Percentiles rank a stretch among this genome's conserved stretches.
phyloP scores from a whole-genome alignment of 2,888 invertebrate species.

The Achlya flavicornis region DNA sequence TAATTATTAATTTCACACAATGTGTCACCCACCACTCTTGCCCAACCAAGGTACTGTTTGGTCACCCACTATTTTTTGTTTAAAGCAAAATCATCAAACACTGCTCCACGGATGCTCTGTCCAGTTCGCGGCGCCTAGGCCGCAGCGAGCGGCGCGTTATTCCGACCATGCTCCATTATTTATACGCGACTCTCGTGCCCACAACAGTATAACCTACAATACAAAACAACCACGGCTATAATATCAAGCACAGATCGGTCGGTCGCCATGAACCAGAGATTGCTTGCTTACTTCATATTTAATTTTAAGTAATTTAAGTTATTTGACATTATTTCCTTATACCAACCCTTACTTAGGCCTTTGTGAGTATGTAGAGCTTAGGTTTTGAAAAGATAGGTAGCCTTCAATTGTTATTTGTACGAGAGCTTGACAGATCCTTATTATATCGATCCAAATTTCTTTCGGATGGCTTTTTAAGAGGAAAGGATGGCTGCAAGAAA shows the following conservation, averaged over 20 bases:
- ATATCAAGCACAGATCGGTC: conserved; percentile 10
- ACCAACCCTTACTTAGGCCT: not conserved
- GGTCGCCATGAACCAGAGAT: conserved; percentile 3
- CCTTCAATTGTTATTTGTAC: too few species aligned
- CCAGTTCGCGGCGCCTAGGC: conserved; percentile 71
- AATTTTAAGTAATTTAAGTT: not conserved
- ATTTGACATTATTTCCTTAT: not conserved
- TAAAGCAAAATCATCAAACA: not conserved
- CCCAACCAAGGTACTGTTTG: too few species aligned
- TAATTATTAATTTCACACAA: too few species aligned
- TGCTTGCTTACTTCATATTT: not conserved
- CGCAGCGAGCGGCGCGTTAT: conserved; percentile 77
- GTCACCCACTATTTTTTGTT: too few species aligned
- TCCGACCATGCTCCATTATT: conserved; percentile 77
- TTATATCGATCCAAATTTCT: too few species aligned
- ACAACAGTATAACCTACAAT: conserved; percentile 46
- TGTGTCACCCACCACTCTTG: too few species aligned
- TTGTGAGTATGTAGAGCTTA: not conserved
- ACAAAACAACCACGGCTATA: conserved; percentile 29
- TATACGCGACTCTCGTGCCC: conserved; percentile 63
- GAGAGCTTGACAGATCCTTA: too few species aligned
- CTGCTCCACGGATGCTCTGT: conserved; percentile 46
- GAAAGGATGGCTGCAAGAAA: too few species aligned
- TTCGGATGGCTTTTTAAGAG: too few species aligned
- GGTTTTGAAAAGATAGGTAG: too few species aligned